Base-by-base conservation (phyloP, 2,888 invertebrate genomes). In the Altica lythri region DNA sequence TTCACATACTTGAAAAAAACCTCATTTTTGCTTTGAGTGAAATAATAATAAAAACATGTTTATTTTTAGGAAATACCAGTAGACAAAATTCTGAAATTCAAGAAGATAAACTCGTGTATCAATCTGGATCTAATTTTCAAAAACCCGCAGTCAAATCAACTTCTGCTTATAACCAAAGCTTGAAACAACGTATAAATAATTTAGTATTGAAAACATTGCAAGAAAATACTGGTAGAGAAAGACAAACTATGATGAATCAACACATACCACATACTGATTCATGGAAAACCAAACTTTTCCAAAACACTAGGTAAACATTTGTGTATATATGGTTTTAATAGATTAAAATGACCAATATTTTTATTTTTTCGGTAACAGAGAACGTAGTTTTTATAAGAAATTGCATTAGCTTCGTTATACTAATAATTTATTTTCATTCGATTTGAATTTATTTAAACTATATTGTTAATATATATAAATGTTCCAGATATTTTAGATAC, bases 201-300 rank as follows among this genome's bases (percentile, higher is more conserved):
- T 83, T 94, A 69, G 89, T 95, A 1, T 86, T 93, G 72, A 92
- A 92, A 73, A 93, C 93, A 44, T 78, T 94, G 57, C 93, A 93
- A 35, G 92, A 94, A 72, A 95, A 94, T 73, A 89, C 84, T 0
- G 85, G 84, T 22, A 78, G 81, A 44, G 85, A 86, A 69, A 77
- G 80, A 9, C 80, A 74, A 45, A 70, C 62, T 22, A 62, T 76
- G 57, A 61, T 75, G 42, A 76, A 72, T 52, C 74, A 75, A 47
- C 68, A 70, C n/a, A 54, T 58, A n/a, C 50, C 57, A 5, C 55
- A 57, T 12, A 73, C 68, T 83, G 89, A 92, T 68, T 85, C 86
- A 1, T 90, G 91, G 90, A 88, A 90, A 72, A 83, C 86, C 27
- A 89, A 88, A 75, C 83, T 92, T 50, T 81, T 92, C 45, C 91